Conservation (phyloP, 1,140 invertebrate genomes). For the Diuraphis noxia region DNA sequence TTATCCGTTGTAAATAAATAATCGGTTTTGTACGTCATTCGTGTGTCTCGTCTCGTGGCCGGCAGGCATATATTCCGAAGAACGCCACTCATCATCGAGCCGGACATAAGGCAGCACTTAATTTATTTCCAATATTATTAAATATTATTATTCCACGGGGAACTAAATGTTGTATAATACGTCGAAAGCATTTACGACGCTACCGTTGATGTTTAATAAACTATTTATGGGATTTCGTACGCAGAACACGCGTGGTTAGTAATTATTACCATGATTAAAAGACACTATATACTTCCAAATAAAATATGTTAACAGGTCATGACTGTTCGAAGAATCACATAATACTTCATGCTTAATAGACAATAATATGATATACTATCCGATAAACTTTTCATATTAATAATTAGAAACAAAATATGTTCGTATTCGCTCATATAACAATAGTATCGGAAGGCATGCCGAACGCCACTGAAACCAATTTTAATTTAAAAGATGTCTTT, state of each 20-base stretch:
- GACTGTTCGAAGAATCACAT: background rate
- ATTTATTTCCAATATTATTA: background rate
- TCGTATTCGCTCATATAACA: background rate
- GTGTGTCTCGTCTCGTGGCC: background rate
- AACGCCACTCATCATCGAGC: background rate
- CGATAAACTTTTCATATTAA: background rate
- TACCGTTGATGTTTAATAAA: constrained; percentile 9
- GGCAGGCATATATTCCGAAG: background rate
- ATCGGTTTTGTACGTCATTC: background rate
- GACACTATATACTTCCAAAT: background rate
- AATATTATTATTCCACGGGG: background rate
- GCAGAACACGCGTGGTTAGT: background rate
- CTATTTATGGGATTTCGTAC: background rate
- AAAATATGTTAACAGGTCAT: background rate
- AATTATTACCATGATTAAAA: background rate
- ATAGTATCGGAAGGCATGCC: background rate
- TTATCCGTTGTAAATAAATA: constrained; percentile 15
- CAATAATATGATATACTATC: background rate
- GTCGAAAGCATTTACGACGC: background rate
- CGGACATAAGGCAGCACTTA: no score
- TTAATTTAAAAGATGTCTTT: background rate
- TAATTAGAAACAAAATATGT: background rate
- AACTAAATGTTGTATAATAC: background rate
- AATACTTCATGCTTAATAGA: background rate
- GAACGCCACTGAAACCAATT: background rate